Base-by-base conservation (phyloP, 2,113 vertebrate genomes). In the Callaeas wilsoni region DNA sequence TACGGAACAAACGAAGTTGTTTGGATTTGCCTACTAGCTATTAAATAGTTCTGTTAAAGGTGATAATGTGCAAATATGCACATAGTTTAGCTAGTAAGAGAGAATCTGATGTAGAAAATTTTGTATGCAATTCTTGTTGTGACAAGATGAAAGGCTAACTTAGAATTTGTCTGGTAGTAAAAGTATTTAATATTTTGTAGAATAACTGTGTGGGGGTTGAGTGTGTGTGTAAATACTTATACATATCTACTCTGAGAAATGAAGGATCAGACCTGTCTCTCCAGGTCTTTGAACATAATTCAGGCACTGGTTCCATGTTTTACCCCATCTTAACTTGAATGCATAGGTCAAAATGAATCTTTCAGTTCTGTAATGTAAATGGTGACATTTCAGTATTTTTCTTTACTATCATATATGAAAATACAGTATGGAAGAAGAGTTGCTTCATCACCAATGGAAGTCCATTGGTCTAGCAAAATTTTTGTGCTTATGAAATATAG, bases 1-100 rank as follows among this genome's bases (percentile, higher is more conserved):
- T 86, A 76, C 21, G 79, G 80, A 93, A 87, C 29, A 50, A 91
- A 86, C 84, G 85, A 90, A 94, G 83, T 16, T 56, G 41, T 59
- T 80, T 95, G 37, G 32, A 39, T 96, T 90, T 95, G 77, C 75
- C 41, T 96, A 39, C 37, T 84, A 95, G 41, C 73, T 94, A 22
- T 47, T 60, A 80, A 96, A 93, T 91, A 64, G 39, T 90, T 42
- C 92, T 62, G 7, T 25, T 47, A 46, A 46, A 9, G 70, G 82
- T 90, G 71, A 44, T 73, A 86, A 41, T 41, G 67, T 35, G 35
- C 22, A 78, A 57, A 69, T 17, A 47, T 16, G 6, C 19, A 44
- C 20, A 27, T 47, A 75, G 37, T 91, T 84, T 57, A 96, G 52
- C 47, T 42, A 63, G 3, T 47, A 21, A 55, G 59, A 67, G 29